Base-by-base conservation (phyloP, 2,113 vertebrate species). In the Dolichallabes microphthalmus region DNA sequence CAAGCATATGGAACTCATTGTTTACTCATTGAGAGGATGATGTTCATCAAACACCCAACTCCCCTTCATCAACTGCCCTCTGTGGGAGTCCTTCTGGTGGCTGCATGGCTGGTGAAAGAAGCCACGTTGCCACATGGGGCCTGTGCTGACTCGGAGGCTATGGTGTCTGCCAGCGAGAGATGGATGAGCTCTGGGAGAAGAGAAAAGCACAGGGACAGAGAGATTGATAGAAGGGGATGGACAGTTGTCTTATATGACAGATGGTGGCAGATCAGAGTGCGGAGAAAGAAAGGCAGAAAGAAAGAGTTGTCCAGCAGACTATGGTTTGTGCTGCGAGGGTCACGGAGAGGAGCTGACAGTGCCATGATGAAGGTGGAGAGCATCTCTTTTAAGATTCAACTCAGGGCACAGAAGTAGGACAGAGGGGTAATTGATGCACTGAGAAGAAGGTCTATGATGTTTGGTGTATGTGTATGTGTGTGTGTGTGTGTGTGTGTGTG, bases 101-200 rank as follows among this genome's bases (percentile, higher is more conserved):
- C 82, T 82, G 87, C 88, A 83, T 87, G 85, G 58, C 63, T 5
- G 89, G 75, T 87, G 90, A 86, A 78, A 80, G 60, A 45, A 79
- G 32, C 45, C 35, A 11, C 68, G 76, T 17, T 52, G 61, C 58
- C 66, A 78, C 76, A 78, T 82, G 14, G 82, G 85, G 90, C 86
- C 84, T 73, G 86, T 80, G 91, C 88, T 90, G 91, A 92, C 87
- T 93, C 89, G 0, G 89, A 83, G 82, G 86, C 91, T 92, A 91
- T 91, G 89, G 85, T 82, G 90, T 86, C 93, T 92, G 93, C 91
- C 92, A 93, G 87, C 88, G 87, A 86, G 90, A 94, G 93, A 95
- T 89, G 89, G 92, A 93, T 91, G 93, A 91, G 89, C 80, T 71
- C 45, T 80, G 52, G 55, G 27, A 66, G 11, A 53, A 77, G 77